Conservation (phyloP, 2,797 vertebrate species). For the Brachyalestes nurse region DNA sequence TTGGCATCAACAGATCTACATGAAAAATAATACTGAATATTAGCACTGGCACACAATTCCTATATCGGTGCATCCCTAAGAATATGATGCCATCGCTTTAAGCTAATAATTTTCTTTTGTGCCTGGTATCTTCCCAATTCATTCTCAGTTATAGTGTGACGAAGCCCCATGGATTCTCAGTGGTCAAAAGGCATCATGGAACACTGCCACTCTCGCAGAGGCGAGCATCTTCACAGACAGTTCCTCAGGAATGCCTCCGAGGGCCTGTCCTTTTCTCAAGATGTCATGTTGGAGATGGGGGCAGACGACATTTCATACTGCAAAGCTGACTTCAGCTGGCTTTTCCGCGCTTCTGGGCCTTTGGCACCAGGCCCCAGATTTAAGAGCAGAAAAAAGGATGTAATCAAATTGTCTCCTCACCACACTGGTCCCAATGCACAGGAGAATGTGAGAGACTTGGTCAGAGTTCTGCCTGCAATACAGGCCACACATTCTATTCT, state of each 20-base stretch:
- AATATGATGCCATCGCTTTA: no score
- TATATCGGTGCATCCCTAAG: no score
- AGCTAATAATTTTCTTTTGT: conserved; percentile 20
- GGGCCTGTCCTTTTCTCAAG: conserved; percentile 73
- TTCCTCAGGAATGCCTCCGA: conserved; percentile 65
- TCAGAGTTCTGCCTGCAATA: conserved; percentile 24
- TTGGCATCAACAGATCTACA: no score
- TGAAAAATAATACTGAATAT: no score
- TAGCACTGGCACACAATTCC: no score
- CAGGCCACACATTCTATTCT: background rate
- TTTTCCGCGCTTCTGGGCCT: conserved; percentile 65
- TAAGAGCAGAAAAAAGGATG: conserved; percentile 31
- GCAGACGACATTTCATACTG: conserved; percentile 64
- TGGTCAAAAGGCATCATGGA: conserved; percentile 29
- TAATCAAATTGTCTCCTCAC: background rate
- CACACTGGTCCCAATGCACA: background rate
- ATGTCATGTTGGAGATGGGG: conserved; percentile 70
- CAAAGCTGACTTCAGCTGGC: conserved; percentile 62
- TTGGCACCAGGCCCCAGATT: conserved; percentile 43
- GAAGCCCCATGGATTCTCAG: conserved; percentile 36
- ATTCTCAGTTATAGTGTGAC: background rate
- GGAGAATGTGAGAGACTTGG: background rate
- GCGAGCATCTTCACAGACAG: conserved; percentile 55
- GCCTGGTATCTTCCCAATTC: conserved; percentile 11
- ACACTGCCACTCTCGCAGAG: conserved; percentile 26